These are phyloP conservation scores for Chamaetylas fuelleborni DNA, from an alignment of 2,113 vertebrate genomes.

Conservation along the genomic window DNA sequence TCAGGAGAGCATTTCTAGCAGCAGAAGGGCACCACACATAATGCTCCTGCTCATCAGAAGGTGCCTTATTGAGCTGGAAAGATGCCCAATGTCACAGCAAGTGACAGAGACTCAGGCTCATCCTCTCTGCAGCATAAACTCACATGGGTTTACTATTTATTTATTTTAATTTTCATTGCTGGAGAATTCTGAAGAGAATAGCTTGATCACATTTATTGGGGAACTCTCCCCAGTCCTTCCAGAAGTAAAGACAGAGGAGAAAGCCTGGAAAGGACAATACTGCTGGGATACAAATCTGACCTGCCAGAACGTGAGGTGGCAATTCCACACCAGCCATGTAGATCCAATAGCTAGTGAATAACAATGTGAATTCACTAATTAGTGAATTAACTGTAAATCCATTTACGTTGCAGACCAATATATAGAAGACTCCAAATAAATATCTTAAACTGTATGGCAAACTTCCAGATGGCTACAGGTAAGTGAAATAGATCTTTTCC, in stretches of 20 bases:
- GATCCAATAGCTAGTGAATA: neutral
- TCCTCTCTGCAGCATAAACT: neutral
- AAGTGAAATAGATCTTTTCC: neutral
- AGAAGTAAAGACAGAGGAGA: neutral
- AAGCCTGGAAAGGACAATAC: neutral
- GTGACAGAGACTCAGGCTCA: neutral
- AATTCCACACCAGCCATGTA: neutral
- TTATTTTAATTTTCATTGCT: fast-evolving
- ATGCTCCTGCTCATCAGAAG: neutral
- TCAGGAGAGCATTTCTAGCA: neutral
- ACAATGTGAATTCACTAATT: neutral
- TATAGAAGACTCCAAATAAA: neutral
- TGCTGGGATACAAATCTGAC: neutral
- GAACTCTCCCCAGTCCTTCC: neutral
- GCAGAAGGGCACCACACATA: neutral
- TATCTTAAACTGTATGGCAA: neutral
- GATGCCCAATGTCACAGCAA: neutral
- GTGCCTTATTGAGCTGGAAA: neutral
- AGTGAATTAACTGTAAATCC: neutral
- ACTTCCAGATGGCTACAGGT: neutral
- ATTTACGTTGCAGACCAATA: neutral
- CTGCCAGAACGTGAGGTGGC: neutral
- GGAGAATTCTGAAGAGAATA: neutral
- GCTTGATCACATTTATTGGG: neutral
- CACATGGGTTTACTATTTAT: fast-evolving